phyloP scores from a whole-genome alignment of 2,113 vertebrate species.

The Scatophagus argus region DNA sequence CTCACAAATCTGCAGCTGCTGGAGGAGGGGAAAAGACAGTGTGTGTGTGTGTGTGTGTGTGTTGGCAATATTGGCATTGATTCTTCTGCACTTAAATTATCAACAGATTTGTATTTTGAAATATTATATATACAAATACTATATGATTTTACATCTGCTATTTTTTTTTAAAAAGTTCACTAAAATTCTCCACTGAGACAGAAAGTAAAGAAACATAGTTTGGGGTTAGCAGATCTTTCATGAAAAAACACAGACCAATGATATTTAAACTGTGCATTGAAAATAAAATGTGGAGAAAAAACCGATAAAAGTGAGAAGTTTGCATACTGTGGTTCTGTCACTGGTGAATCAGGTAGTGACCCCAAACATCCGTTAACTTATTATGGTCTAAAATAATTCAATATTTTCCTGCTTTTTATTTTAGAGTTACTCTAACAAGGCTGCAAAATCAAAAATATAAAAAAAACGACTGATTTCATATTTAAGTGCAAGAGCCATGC shows the following conservation, averaged over 20 bases:
- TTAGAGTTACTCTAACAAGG: too few species aligned
- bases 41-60: neutral
- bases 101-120: neutral
- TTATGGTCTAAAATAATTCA: too few species aligned
- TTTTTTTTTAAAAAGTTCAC: neutral
- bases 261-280: neutral
- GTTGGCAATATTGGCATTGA: neutral
- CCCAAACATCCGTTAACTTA: too few species aligned
- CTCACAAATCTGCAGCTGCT: conserved; percentile 58
- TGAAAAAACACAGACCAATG: neutral
- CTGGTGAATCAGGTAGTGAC: neutral
- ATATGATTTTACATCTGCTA: neutral
- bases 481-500: too few species aligned
- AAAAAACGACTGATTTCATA: too few species aligned
- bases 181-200: neutral
- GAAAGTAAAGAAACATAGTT: neutral
- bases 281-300: neutral
- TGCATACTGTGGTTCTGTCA: too few species aligned
- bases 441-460: too few species aligned
- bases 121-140: neutral
- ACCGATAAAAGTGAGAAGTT: too few species aligned
- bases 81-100: neutral
- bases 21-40: fast-evolving
- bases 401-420: too few species aligned
- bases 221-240: neutral